A percentile compares a stretch with the other conserved stretches of the same genome.
These are phyloP conservation scores for Pachypsylla venusta DNA, from an alignment of 1,140 invertebrate genomes.

Conservation along the genomic window DNA sequence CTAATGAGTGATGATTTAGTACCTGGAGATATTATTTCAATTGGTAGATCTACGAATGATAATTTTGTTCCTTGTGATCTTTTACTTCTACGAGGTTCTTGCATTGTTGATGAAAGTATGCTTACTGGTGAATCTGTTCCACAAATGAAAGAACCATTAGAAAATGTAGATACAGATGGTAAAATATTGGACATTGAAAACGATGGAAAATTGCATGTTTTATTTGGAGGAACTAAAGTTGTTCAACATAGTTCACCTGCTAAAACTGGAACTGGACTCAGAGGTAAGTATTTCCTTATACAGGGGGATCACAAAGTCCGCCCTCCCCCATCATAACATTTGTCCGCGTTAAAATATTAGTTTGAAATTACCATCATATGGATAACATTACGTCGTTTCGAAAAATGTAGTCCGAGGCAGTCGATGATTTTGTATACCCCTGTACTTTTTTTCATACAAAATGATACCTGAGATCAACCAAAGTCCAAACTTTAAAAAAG, in stretches of 20 bases:
- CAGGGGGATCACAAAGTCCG: background rate
- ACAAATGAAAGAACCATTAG: conserved; percentile 97
- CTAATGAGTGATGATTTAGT: conserved; percentile 76
- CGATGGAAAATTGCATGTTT: conserved; percentile 83
- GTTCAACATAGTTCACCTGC: conserved; percentile 82
- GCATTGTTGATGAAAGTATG: conserved; percentile 97
- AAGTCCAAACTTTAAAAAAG: no score
- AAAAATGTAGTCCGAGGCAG: no score
- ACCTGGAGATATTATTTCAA: conserved; percentile 93
- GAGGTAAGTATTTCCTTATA: conserved; percentile 32
- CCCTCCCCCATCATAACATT: background rate
- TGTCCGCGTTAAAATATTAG: background rate
- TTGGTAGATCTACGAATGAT: conserved; percentile 76
- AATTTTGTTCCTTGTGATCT: conserved; percentile 94
- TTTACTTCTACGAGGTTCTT: conserved; percentile 79
- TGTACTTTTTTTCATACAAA: no score
- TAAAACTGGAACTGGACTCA: conserved; percentile 52
- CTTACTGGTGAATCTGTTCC: conserved; percentile 97
- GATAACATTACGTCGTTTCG: background rate
- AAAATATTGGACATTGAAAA: conserved; percentile 64
- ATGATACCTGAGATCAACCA: no score
- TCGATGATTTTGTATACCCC: no score
- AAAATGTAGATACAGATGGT: conserved; percentile 46
- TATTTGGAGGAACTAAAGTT: conserved; percentile 96
- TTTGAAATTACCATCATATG: background rate